Percentiles rank a stretch among this genome's conserved stretches.
Conservation (phyloP, 2,888 invertebrate genomes). For the Hoplodrina ambigua region DNA sequence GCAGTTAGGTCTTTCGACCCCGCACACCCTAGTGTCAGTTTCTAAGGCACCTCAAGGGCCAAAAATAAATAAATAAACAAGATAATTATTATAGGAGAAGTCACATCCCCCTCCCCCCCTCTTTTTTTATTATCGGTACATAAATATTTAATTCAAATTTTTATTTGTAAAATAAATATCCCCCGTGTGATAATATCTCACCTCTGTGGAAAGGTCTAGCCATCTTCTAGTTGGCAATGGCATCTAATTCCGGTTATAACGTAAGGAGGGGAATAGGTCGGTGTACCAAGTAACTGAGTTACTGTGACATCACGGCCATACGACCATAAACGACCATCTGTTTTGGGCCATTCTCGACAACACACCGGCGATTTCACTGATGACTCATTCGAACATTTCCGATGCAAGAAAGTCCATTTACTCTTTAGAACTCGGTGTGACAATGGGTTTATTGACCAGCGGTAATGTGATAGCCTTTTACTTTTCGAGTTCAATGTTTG, state of each 20-base stretch:
- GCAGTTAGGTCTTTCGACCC: too few relatives aligned
- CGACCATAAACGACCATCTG: slow-evolving; percentile 15
- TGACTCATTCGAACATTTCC: slow-evolving; percentile 55
- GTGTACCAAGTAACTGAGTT: slow-evolving; percentile 22
- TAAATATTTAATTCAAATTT: too few relatives aligned
- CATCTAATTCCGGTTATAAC: slow-evolving; percentile 23
- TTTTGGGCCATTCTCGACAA: slow-evolving; percentile 43
- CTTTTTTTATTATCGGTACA: too few relatives aligned
- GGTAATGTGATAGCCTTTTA: slow-evolving; percentile 50
- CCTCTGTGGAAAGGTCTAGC: neutral
- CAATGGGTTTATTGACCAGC: slow-evolving; percentile 61
- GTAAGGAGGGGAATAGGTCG: slow-evolving; percentile 26
- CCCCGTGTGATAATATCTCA: too few relatives aligned
- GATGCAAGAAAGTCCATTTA: slow-evolving; percentile 52
- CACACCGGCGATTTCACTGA: slow-evolving; percentile 57
- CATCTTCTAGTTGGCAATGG: slow-evolving; percentile 11
- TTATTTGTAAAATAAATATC: too few relatives aligned
- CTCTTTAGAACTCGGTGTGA: slow-evolving; percentile 38
- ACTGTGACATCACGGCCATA: slow-evolving; percentile 31
- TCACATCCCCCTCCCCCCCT: too few relatives aligned
- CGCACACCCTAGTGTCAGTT: too few relatives aligned
- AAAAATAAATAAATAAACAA: too few relatives aligned
- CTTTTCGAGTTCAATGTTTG: slow-evolving; percentile 42
- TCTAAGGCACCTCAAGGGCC: too few relatives aligned
- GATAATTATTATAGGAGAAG: too few relatives aligned